phyloP scores from a whole-genome alignment of 2,113 vertebrate species.

The Prinia subflava region DNA sequence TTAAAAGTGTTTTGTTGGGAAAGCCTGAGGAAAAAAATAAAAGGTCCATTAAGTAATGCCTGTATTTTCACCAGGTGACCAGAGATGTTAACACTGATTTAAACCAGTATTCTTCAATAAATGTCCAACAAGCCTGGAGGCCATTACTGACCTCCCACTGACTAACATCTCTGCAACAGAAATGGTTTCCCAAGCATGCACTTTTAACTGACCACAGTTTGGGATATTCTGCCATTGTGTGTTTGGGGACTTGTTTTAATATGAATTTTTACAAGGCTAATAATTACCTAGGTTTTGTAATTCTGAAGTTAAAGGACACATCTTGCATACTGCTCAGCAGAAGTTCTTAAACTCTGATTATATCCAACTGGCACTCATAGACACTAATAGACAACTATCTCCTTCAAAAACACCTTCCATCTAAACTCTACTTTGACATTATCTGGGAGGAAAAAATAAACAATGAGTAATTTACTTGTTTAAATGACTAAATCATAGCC shows the following conservation, averaged over 20 bases:
- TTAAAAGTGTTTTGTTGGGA: background rate
- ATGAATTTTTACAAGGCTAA: background rate
- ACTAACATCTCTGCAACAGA: constrained; percentile 16
- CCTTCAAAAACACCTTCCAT: background rate
- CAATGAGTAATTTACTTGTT: background rate
- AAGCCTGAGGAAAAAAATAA: background rate
- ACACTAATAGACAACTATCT: background rate
- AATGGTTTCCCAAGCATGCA: background rate
- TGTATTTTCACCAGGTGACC: constrained; percentile 31
- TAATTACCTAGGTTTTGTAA: background rate
- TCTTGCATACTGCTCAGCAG: background rate
- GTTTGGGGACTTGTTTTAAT: background rate
- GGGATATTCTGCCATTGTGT: background rate
- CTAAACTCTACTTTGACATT: background rate
- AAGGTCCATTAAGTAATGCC: constrained; percentile 13
- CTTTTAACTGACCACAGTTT: background rate
- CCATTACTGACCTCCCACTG: constrained; percentile 35
- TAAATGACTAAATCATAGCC: background rate
- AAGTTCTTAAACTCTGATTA: background rate
- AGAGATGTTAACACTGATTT: constrained; percentile 34
- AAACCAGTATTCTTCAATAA: constrained; percentile 62
- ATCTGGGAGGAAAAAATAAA: background rate
- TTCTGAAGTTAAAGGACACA: background rate
- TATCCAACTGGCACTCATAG: background rate
- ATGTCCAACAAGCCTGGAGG: constrained; percentile 34